Percentiles rank a stretch among this genome's conserved stretches.
Conservation (phyloP, 2,797 vertebrate genomes). For the Coracias cyanogaster region DNA sequence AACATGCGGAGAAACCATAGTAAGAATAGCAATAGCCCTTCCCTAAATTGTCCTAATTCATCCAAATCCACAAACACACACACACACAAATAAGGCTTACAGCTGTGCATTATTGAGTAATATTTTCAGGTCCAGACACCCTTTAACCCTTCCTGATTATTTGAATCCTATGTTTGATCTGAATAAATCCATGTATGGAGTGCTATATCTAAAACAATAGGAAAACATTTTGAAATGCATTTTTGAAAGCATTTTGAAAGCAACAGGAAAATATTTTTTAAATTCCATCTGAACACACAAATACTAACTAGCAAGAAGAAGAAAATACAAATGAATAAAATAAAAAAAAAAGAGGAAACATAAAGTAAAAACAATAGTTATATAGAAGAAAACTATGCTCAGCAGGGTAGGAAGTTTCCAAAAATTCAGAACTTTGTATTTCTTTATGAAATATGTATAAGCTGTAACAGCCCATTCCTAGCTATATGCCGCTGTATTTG, state of each 20-base stretch:
- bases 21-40: background rate
- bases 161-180: background rate
- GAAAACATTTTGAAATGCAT: background rate
- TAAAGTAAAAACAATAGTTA: background rate
- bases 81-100: background rate
- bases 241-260: background rate
- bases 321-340: background rate
- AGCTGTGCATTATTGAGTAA: background rate
- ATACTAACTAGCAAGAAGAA: background rate
- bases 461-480: background rate
- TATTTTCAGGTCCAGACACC: background rate
- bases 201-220: background rate
- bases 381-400: background rate
- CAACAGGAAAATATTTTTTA: background rate
- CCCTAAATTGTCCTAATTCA: background rate
- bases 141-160: background rate
- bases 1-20: background rate
- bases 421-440: background rate
- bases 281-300: background rate
- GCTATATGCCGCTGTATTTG: background rate
- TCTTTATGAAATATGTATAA: constrained; percentile 30
- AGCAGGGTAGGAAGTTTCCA: background rate
- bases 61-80: background rate
- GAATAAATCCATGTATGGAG: background rate
- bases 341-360: background rate